phyloP scores from a whole-genome alignment of 2,888 invertebrate genomes.

The Tetheella fluctuosa region DNA sequence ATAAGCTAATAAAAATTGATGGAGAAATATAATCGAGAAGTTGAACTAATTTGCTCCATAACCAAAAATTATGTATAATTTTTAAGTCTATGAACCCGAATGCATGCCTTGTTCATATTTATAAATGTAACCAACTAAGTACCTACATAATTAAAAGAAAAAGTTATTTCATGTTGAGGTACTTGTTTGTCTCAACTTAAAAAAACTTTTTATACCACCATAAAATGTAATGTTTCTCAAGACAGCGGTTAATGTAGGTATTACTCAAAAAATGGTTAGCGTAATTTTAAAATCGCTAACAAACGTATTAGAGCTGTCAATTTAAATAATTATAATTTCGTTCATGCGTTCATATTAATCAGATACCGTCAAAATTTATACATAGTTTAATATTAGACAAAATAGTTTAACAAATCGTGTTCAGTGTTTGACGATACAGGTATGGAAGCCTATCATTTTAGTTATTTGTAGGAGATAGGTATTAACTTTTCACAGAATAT shows the following conservation, averaged over 20 bases:
- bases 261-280: conserved; percentile 22
- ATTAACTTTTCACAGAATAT: background rate
- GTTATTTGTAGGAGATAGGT: background rate
- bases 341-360: background rate
- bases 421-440: too few relatives aligned
- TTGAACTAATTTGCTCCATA: conserved; percentile 1
- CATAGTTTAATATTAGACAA: too few relatives aligned
- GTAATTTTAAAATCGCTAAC: conserved; percentile 20
- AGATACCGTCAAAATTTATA: too few relatives aligned
- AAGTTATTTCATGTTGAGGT: background rate
- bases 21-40: background rate
- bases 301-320: conserved; percentile 16
- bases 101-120: background rate
- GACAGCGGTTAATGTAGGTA: conserved; percentile 23
- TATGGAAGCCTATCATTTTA: background rate
- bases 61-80: conserved; percentile 8
- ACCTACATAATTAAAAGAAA: background rate
- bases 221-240: conserved; percentile 32
- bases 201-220: conserved; percentile 28
- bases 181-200: too few relatives aligned
- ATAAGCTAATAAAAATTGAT: conserved; percentile 2
- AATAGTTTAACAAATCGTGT: too few relatives aligned
- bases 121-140: background rate
- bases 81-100: background rate
- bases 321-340: background rate